Percentiles rank a stretch among this genome's conserved stretches.
These are phyloP conservation scores for Reticulitermes lucifugus DNA, from an alignment of 2,888 invertebrate genomes.

Conservation along the genomic window DNA sequence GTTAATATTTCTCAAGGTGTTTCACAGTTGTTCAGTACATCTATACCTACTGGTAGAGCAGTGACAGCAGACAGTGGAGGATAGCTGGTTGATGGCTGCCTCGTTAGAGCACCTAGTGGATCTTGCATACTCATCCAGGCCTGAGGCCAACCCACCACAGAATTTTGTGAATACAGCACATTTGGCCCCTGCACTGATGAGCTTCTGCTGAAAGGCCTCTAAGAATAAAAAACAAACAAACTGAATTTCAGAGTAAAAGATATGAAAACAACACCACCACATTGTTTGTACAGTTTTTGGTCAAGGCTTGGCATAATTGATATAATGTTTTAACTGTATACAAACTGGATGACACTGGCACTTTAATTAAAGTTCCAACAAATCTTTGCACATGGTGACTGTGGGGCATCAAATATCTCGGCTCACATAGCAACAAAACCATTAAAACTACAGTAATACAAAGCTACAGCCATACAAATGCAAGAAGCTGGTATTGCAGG, in stretches of 20 bases:
- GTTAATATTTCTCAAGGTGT: background rate
- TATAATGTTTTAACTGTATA: too few relatives aligned
- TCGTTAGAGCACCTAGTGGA: conserved; percentile 54
- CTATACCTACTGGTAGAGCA: conserved; percentile 62
- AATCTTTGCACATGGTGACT: too few relatives aligned
- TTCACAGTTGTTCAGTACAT: background rate
- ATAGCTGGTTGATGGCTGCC: conserved; percentile 33
- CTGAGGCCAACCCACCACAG: conserved; percentile 60
- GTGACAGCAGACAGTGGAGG: conserved; percentile 63
- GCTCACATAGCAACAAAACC: too few relatives aligned
- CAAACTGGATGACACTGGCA: too few relatives aligned
- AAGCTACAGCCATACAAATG: too few relatives aligned
- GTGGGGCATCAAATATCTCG: too few relatives aligned
- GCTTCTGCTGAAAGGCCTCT: conserved; percentile 44
- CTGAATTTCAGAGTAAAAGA: background rate
- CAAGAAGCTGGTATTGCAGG: too few relatives aligned
- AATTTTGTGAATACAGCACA: conserved; percentile 59
- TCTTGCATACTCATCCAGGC: conserved; percentile 59
- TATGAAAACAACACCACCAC: too few relatives aligned
- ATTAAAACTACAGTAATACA: too few relatives aligned
- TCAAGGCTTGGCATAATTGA: too few relatives aligned
- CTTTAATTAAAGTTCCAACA: too few relatives aligned
- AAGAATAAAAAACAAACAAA: background rate
- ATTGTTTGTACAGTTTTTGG: too few relatives aligned
- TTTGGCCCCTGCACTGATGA: conserved; percentile 41